A percentile compares a stretch with the other conserved stretches of the same genome.
phyloP scores from a whole-genome alignment of 2,888 invertebrate species.

The Julus scandinavius region DNA sequence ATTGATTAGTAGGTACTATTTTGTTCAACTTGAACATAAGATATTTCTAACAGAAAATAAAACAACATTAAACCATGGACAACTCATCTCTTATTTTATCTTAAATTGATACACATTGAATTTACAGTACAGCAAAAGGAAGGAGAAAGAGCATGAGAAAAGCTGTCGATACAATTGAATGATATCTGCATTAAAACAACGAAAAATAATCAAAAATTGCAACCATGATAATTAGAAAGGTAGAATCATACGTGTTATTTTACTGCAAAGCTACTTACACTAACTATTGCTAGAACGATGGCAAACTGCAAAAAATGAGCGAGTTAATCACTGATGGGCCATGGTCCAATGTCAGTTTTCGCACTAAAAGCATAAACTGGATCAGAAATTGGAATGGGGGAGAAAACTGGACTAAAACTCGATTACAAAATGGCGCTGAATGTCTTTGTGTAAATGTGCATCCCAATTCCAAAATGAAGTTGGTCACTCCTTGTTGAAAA shows the following conservation, averaged over 20 bases:
- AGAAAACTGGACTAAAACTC: background rate
- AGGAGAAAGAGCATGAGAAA: constrained; percentile 38
- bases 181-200: constrained; percentile 45
- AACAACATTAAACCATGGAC: background rate
- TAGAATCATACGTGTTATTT: constrained; percentile 24
- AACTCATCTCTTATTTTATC: constrained; percentile 43
- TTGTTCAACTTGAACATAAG: too few species aligned
- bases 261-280: constrained; percentile 26
- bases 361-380: background rate
- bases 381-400: constrained; percentile 34
- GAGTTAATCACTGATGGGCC: constrained; percentile 7
- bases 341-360: constrained; percentile 9
- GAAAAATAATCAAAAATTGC: constrained; percentile 42
- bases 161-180: constrained; percentile 43
- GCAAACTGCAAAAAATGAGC: constrained; percentile 23
- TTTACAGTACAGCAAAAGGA: constrained; percentile 46
- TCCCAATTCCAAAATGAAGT: constrained; percentile 17
- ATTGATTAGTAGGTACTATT: too few species aligned
- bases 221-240: background rate
- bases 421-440: constrained; percentile 31
- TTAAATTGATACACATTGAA: constrained; percentile 42
- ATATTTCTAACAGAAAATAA: too few species aligned
- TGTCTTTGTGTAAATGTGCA: constrained; percentile 6
- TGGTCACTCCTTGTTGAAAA: background rate
- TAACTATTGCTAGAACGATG: constrained; percentile 40